phyloP scores from a whole-genome alignment of 2,888 invertebrate species.

The Zygogramma bicolorata region DNA sequence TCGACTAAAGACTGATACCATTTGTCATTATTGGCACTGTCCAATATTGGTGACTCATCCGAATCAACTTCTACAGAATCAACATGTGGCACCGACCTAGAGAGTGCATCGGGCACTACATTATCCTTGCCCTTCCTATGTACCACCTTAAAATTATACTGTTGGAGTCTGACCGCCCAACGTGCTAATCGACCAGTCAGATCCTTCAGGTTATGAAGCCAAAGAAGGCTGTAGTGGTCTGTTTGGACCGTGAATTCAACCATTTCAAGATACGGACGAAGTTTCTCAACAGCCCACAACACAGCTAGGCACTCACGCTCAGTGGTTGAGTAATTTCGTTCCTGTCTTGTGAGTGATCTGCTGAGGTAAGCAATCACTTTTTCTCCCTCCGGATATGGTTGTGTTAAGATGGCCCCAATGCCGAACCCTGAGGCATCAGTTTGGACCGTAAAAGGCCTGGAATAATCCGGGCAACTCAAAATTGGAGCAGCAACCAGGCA shows the following conservation, averaged over 20 bases:
- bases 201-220: conserved; percentile 37
- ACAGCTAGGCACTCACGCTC: conserved; percentile 38
- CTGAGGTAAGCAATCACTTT: conserved; percentile 37
- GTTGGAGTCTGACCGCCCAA: conserved; percentile 40
- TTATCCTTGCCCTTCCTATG: conserved; percentile 34
- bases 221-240: conserved; percentile 5
- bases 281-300: conserved; percentile 37
- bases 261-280: conserved; percentile 38
- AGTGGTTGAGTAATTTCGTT: conserved; percentile 35
- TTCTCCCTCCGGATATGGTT: conserved; percentile 31
- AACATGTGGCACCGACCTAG: too few relatives aligned
- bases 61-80: too few relatives aligned
- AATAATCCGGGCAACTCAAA: conserved; percentile 38
- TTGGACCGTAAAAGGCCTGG: conserved; percentile 41
- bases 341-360: conserved; percentile 27
- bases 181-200: conserved; percentile 42
- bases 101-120: conserved; percentile 35
- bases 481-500: conserved; percentile 35
- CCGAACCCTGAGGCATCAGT: conserved; percentile 42
- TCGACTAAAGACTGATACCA: too few relatives aligned
- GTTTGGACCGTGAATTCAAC: conserved; percentile 38
- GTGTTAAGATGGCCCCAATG: conserved; percentile 42
- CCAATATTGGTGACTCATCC: too few relatives aligned
- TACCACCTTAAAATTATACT: conserved; percentile 24
- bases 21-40: conserved; percentile 16